Evolutionary conservation across 2,888 invertebrate genomes (phyloP).

Genomic region (Athripsodes cinereus): DNA sequence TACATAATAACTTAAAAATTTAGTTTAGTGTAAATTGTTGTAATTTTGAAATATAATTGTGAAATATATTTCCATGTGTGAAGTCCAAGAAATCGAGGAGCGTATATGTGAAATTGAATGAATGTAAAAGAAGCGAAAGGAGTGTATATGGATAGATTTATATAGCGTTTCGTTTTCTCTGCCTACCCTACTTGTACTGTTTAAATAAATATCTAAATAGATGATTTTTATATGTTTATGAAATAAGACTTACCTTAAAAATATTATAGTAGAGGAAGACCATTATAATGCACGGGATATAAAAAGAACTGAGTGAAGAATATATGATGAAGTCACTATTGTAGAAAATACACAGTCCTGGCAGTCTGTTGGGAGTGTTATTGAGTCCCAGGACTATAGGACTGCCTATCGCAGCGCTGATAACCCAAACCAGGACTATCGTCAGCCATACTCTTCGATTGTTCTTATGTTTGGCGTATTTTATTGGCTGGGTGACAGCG

Average conservation of each 20-base stretch:
- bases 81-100: no score
- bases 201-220: no score
- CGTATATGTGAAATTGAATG: no score
- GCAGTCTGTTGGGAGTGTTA: conserved; percentile 79
- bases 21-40: no score
- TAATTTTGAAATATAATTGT: no score
- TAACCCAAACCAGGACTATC: conserved; percentile 92
- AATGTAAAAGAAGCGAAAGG: no score
- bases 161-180: no score
- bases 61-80: no score
- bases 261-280: conserved; percentile 96
- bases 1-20: no score
- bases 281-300: conserved; percentile 98
- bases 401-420: conserved; percentile 86
- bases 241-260: conserved; percentile 67
- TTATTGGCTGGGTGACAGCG: conserved; percentile 97
- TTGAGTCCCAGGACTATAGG: conserved; percentile 96
- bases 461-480: conserved; percentile 98
- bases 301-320: conserved; percentile 97
- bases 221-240: no score
- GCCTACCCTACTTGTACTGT: no score
- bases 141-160: no score
- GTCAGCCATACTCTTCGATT: conserved; percentile 91
- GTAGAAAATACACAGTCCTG: conserved; percentile 90
- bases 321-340: conserved; percentile 97